Conservation (phyloP, 2,797 vertebrate species). For the Micrastur ruficollis region DNA sequence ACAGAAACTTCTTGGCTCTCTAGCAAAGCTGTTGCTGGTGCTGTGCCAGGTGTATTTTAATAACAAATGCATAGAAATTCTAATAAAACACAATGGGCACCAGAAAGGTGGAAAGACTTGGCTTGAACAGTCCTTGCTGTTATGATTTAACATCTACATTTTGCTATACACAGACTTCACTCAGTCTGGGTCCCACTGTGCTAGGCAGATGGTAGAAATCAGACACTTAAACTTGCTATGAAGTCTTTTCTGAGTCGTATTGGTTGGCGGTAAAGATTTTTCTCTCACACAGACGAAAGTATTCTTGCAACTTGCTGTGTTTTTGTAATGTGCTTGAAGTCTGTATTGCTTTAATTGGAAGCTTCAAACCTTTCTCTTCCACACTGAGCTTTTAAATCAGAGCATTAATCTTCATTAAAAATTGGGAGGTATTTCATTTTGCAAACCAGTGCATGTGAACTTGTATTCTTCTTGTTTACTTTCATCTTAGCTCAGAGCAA, state of each 20-base stretch:
- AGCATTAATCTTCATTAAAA: neutral
- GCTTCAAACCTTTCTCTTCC: neutral
- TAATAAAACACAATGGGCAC: neutral
- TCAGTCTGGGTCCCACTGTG: neutral
- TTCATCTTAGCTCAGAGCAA: neutral
- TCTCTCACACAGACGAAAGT: neutral
- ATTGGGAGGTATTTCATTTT: neutral
- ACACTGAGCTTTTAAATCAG: neutral
- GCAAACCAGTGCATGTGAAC: neutral
- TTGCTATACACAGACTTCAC: neutral
- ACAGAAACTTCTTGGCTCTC: neutral
- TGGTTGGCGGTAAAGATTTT: neutral
- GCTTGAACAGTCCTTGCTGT: neutral
- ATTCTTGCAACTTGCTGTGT: neutral
- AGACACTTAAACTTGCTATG: neutral
- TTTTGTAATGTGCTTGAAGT: neutral
- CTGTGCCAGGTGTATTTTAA: neutral
- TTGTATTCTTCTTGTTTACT: neutral
- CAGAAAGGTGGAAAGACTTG: neutral
- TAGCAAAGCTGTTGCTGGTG: neutral
- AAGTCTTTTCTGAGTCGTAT: neutral
- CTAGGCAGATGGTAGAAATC: neutral
- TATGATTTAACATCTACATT: neutral
- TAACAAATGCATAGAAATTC: neutral
- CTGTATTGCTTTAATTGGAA: neutral